Conservation (phyloP, 2,888 invertebrate genomes). For the Clusia tigrina region DNA sequence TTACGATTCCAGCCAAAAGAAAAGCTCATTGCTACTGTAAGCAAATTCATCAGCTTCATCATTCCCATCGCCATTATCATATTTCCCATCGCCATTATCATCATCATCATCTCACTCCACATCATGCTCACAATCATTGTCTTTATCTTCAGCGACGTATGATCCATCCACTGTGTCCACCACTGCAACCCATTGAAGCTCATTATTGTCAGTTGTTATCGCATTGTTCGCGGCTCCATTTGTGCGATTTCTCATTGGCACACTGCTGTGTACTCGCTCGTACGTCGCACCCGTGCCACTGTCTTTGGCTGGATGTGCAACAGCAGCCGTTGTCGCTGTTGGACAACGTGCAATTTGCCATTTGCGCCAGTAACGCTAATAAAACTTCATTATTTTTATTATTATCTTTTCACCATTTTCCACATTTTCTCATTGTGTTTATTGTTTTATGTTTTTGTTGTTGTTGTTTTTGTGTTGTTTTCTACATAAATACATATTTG, state of each 20-base stretch:
- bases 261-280: no score
- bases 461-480: constrained; percentile 19
- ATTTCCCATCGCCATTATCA: background rate
- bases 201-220: no score
- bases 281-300: no score
- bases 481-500: constrained; percentile 7
- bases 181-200: no score
- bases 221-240: background rate
- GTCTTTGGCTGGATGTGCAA: background rate
- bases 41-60: background rate
- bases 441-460: background rate
- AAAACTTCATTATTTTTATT: constrained; percentile 52
- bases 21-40: constrained; percentile 4
- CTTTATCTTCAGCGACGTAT: no score
- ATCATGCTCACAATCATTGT: background rate
- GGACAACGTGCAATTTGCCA: constrained; percentile 53
- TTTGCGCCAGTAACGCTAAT: constrained; percentile 59
- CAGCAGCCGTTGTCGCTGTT: constrained; percentile 23
- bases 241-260: constrained; percentile 13
- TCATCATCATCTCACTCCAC: background rate
- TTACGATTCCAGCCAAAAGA: no score
- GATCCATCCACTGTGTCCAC: no score
- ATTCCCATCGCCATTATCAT: background rate
- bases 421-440: background rate
- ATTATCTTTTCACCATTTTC: constrained; percentile 15